Conservation (phyloP, 1,140 invertebrate species). For the Pristionchus pacificus region DNA sequence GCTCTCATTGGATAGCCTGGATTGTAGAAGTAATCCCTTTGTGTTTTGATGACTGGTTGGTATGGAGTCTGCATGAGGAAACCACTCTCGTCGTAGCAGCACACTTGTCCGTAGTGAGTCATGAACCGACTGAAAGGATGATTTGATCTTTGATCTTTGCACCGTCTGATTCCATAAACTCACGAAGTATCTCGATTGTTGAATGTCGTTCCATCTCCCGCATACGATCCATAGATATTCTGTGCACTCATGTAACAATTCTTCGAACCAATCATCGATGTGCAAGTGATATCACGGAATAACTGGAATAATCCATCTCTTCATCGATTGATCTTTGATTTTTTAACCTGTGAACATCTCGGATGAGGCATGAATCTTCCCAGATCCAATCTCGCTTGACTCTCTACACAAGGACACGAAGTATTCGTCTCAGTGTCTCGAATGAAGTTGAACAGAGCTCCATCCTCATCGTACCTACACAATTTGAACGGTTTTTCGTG, state of each 20-base stretch:
- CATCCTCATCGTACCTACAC: slow-evolving; percentile 46
- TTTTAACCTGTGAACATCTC: slow-evolving; percentile 46
- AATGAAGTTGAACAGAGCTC: slow-evolving; percentile 53
- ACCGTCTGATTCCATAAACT: slow-evolving; percentile 5
- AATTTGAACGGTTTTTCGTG: background rate
- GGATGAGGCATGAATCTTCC: slow-evolving; percentile 57
- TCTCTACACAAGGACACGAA: slow-evolving; percentile 52
- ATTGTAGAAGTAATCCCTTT: slow-evolving; percentile 50
- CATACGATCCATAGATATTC: slow-evolving; percentile 54
- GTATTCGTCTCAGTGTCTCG: slow-evolving; percentile 54
- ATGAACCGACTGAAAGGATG: slow-evolving; percentile 47
- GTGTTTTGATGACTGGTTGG: slow-evolving; percentile 54
- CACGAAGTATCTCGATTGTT: slow-evolving; percentile 26
- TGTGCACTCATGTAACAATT: slow-evolving; percentile 56
- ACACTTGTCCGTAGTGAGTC: slow-evolving; percentile 57
- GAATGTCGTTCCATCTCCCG: slow-evolving; percentile 28
- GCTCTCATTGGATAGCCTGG: slow-evolving; percentile 53
- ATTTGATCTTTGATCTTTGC: background rate
- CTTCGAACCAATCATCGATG: slow-evolving; percentile 50
- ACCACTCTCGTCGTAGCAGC: slow-evolving; percentile 52
- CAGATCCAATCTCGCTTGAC: slow-evolving; percentile 48
- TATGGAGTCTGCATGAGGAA: slow-evolving; percentile 54
- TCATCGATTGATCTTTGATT: background rate
- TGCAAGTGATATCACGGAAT: slow-evolving; percentile 57
- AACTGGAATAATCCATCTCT: slow-evolving; percentile 5